Base-by-base conservation (phyloP, 30 jellyfish, hydroid and myxozoan genomes). In the Aurelia aurita region DNA sequence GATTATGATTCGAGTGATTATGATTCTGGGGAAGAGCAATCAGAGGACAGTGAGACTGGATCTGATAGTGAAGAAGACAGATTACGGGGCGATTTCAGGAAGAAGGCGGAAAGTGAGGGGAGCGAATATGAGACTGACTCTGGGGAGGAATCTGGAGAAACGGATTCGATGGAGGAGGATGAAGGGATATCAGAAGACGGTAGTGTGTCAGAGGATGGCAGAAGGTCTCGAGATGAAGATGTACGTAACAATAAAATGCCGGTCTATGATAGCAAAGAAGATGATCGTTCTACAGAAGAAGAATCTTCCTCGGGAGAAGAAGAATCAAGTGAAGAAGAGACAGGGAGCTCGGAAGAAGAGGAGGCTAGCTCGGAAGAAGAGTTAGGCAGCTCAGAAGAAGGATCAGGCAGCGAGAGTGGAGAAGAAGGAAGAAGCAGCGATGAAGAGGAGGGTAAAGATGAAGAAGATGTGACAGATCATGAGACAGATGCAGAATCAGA, bases 11-110 rank as follows among this genome's bases (percentile, higher is more conserved):
- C 44, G 1, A 47, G 57, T 61, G 80, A 64, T 77, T 59, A 59
- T 20, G 79, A 43, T 35, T n/a, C 63, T 7, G 58, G 35, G 51
- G 84, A 67, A 26, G 32, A 66, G 47, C 68, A 28, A 2, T 46
- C 69, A 22, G 58, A 58, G 15, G 79, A 65, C 10, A 32, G 53
- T 46, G 72, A 64, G 19, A 31, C 44, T 12, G 68, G 12, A 12
- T 61, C 29, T 60, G 88, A 77, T 4, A 63, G 80, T 61, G 89
- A 79, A 29, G 78, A 79, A 53, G 75, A 76, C 2, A 28, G 15
- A n/a, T 59, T 10, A 1, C 44, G 16, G 25, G 70, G 34, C 26
- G 77, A 58, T 43, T 14, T 15, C 32, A 32, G 23, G 11, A 35
- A 71, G 20, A 44, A 22, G 18, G 35, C 6, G 44, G 79, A 39